Base-by-base conservation (phyloP, 1,140 invertebrate genomes). In the Drosophila tropicalis region DNA sequence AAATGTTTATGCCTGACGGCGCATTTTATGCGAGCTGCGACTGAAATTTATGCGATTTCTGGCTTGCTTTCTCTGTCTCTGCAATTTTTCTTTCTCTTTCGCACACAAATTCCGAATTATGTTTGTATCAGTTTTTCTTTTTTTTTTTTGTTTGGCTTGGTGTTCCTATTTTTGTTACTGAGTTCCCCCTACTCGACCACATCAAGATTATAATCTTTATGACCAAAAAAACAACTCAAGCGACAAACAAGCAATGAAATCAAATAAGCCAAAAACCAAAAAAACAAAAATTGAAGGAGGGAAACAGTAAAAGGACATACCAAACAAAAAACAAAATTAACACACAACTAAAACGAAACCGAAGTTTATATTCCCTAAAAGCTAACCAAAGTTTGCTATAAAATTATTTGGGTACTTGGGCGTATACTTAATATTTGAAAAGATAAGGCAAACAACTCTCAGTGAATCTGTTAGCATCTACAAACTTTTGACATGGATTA, bases 171-270 rank as follows among this genome's bases (percentile, higher is more conserved):
- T 75, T 78, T 70, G 68, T 57, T 74, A 77, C 62, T 62, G 62
- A 70, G 10, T 39, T 39, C 3, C 36, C 36, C 36, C 36, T 39
- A 66, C 63, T 44, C 72, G 62, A 64, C 47, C 71, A 74, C 70
- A 74, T 78, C 67, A 75, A 75, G 72, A 75, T 78, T 72, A 75
- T 78, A 78, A 78, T 78, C 67, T 78, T 75, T 75, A 75, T 78
- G 76, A 61, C 58, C 58, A 63, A 73, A 60, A 55, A 34, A 54
- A 58, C 56, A 36, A 40, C 22, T 41, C 51, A 56, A 70, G 56
- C 22, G 44, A 57, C 47, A 66, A 74, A 61, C 60, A 56, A 78
- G 70, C 39, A 78, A 76, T 74, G 71, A 74, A 77, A 76, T 73
- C 66, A 76, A 73, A 76, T 73, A 76, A 73, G 70, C 65, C 32